Base-by-base conservation (phyloP, 2,888 invertebrate genomes). In the Nomada goodeniana region DNA sequence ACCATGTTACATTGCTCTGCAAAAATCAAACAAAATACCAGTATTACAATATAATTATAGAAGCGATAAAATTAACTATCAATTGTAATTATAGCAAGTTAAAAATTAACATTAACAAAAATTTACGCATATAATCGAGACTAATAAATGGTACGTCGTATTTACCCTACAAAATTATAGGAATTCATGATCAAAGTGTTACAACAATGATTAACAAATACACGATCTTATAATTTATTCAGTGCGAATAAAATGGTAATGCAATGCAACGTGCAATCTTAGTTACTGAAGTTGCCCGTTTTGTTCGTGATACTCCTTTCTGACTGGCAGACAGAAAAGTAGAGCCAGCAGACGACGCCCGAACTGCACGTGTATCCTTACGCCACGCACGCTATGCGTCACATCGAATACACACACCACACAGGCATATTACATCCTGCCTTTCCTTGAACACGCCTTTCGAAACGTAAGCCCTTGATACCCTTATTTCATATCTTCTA, bases 271-370 rank as follows among this genome's bases (percentile, higher is more conserved):
- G 15, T 50, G 50, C 59, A 42, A 69, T 60, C 7, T 55, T 53
- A 57, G 50, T 52, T 55, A 55, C 64, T 60, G 68, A 84, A 84
- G 80, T 77, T 82, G 68, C 61, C 63, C 67, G 59, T 77, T 79
- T 65, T 50, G 71, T 68, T 71, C 26, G 42, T 59, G 55, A 74
- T 63, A 50, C 64, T 82, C 70, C 44, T 60, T 9, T 61, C 67
- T 73, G 75, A 80, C 70, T 76, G 84, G 80, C 76, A 61, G 76
- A 59, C 60, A 68, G 23, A 57, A 84, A 90, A 89, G 87, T 83
- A 89, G 88, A 84, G 60, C 85, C 83, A 90, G 88, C 89, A 86
- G 90, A 88, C 89, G 89, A 89, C 87, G 85, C 88, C 82, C 88
- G 89, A 85, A 70, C 68, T 64, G 50, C 77, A 44, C 59, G 59